Conservation (phyloP, 2,113 vertebrate species). For the Pholis gunnellus region DNA sequence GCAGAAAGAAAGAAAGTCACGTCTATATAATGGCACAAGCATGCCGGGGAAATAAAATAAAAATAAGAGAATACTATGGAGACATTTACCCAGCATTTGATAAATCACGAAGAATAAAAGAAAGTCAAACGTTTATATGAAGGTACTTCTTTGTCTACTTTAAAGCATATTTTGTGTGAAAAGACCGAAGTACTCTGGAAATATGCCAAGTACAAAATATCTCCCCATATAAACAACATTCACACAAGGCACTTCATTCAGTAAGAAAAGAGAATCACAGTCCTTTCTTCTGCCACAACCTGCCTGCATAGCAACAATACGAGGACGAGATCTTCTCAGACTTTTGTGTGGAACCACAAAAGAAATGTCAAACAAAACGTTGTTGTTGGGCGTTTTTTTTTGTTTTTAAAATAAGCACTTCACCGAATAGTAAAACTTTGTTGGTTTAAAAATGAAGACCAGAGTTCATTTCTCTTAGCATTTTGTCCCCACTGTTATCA, state of each 20-base stretch:
- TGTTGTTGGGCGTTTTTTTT: background rate
- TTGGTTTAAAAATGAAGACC: slow-evolving; percentile 83
- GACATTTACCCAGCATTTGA: slow-evolving; percentile 78
- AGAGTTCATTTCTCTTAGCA: slow-evolving; percentile 78
- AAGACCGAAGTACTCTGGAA: slow-evolving; percentile 93
- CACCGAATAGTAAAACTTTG: slow-evolving; percentile 76
- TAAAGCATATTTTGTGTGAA: slow-evolving; percentile 91
- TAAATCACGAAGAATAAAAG: slow-evolving; percentile 37
- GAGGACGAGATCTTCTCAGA: slow-evolving; percentile 70
- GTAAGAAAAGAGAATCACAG: slow-evolving; percentile 88
- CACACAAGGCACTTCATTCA: slow-evolving; percentile 99
- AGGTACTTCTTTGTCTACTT: slow-evolving; percentile 84
- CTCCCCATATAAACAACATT: slow-evolving; percentile 93
- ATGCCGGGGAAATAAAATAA: slow-evolving; percentile 49
- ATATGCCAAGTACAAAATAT: slow-evolving; percentile 94
- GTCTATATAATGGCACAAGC: slow-evolving; percentile 80
- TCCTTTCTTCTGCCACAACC: slow-evolving; percentile 90
- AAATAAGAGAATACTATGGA: slow-evolving; percentile 65
- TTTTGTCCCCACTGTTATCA: slow-evolving; percentile 72
- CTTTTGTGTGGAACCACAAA: slow-evolving; percentile 72
- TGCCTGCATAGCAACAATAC: slow-evolving; percentile 89
- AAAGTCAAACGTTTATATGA: slow-evolving; percentile 84
- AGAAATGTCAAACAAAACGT: slow-evolving; percentile 45
- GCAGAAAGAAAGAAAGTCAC: slow-evolving; percentile 71
- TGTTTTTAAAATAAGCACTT: slow-evolving; percentile 83